phyloP scores from a whole-genome alignment of 2,888 invertebrate species.

The Eubasilissa splendida region DNA sequence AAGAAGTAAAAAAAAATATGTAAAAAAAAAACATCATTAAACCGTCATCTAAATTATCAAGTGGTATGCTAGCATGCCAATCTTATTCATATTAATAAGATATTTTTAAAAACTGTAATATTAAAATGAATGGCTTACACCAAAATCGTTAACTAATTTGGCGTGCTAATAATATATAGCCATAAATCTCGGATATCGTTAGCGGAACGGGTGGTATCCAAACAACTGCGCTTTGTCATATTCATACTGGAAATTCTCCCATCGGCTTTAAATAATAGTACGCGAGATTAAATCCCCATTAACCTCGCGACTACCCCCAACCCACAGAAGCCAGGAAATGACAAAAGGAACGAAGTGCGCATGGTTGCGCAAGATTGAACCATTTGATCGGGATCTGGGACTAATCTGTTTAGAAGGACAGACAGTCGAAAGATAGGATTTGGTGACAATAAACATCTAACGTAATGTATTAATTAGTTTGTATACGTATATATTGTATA shows the following conservation, averaged over 20 bases:
- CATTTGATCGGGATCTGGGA: not conserved
- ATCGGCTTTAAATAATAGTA: conserved; percentile 9
- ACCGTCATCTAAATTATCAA: too few species aligned
- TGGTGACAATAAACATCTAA: not conserved
- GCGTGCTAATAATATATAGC: too few species aligned
- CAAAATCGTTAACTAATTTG: not conserved
- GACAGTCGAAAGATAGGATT: not conserved
- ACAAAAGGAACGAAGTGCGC: conserved; percentile 14
- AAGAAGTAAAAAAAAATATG: too few species aligned
- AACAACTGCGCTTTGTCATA: conserved; percentile 31
- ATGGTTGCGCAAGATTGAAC: not conserved
- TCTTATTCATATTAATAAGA: too few species aligned
- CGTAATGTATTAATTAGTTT: too few species aligned
- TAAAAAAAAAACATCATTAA: too few species aligned
- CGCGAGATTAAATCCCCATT: conserved; percentile 29
- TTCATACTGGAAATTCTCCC: conserved; percentile 1
- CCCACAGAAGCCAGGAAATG: not conserved
- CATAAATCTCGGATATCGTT: conserved; percentile 19
- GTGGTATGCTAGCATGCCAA: too few species aligned
- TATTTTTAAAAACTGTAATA: too few species aligned
- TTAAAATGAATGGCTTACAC: too few species aligned
- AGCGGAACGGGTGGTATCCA: not conserved
- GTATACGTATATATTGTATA: too few species aligned
- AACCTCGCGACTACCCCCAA: conserved; percentile 10
- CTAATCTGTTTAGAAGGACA: not conserved